Percentiles rank a stretch among this genome's conserved stretches.
Conservation (phyloP, 1,140 invertebrate species). For the Magallana ariakensis region DNA sequence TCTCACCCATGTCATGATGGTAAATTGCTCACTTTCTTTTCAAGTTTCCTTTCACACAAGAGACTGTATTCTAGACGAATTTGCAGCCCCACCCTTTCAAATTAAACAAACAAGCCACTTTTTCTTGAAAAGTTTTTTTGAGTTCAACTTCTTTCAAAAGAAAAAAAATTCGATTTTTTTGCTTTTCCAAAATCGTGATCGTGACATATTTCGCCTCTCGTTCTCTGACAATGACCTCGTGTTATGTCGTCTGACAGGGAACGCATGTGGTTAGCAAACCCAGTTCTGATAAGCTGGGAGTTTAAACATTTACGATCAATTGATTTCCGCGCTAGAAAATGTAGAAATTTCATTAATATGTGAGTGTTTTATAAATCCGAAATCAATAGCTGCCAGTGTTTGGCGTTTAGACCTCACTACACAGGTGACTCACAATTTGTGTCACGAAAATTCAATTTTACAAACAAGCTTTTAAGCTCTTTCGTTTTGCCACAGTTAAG, state of each 20-base stretch:
- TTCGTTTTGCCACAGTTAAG: background rate
- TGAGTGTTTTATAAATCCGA: conserved; percentile 38
- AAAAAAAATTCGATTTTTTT: background rate
- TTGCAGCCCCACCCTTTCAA: background rate
- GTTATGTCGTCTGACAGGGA: conserved; percentile 6
- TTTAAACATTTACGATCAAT: conserved; percentile 31
- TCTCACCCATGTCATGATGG: too few relatives aligned
- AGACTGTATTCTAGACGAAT: background rate
- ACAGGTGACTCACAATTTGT: conserved; percentile 16
- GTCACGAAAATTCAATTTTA: conserved; percentile 26
- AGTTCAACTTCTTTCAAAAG: background rate
- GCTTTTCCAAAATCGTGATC: conserved; percentile 15
- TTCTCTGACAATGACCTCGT: conserved; percentile 26
- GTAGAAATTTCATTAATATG: conserved; percentile 37
- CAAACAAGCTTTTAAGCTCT: conserved; percentile 32
- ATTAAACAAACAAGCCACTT: conserved; percentile 22
- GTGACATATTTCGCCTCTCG: background rate
- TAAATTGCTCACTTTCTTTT: too few relatives aligned
- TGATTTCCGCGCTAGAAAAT: conserved; percentile 33
- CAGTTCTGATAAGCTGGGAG: conserved; percentile 27
- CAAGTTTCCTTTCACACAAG: background rate
- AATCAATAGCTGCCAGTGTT: conserved; percentile 34
- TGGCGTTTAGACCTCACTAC: background rate
- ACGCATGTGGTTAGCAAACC: conserved; percentile 26
- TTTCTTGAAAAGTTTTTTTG: conserved; percentile 9